A percentile compares a stretch with the other conserved stretches of the same genome.
These are phyloP conservation scores for Oplegnathus fasciatus DNA, from an alignment of 2,113 vertebrate genomes.

Conservation along the genomic window DNA sequence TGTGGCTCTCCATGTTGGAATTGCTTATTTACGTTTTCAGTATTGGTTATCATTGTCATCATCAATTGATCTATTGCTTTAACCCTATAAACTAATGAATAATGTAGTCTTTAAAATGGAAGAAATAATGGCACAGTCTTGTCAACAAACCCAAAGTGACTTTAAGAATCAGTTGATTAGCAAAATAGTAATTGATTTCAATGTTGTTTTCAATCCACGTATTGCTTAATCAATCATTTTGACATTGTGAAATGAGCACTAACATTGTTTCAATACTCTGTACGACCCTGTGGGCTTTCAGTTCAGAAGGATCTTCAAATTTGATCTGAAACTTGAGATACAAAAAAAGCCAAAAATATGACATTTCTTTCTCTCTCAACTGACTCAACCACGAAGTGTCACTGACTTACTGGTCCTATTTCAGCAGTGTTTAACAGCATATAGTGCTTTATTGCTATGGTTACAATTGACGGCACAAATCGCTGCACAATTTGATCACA, in stretches of 20 bases:
- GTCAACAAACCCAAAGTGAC: neutral
- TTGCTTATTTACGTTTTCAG: neutral
- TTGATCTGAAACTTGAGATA: constrained; percentile 9
- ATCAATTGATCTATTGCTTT: neutral
- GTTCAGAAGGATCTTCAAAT: constrained; percentile 18
- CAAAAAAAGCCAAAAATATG: constrained; percentile 15
- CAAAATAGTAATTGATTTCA: neutral
- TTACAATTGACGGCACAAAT: constrained; percentile 39
- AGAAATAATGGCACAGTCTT: neutral
- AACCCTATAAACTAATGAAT: neutral
- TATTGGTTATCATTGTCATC: neutral
- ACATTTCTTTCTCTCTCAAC: constrained; percentile 20
- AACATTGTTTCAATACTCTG: neutral
- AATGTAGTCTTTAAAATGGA: neutral
- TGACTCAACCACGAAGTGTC: constrained; percentile 36
- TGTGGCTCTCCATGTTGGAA: neutral
- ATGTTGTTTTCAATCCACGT: neutral
- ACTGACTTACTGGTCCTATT: constrained; percentile 39
- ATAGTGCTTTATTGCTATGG: constrained; percentile 8
- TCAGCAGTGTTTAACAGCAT: constrained; percentile 30
- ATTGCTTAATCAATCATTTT: neutral
- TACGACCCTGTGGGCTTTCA: neutral
- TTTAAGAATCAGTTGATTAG: too few relatives aligned
- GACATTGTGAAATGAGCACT: neutral
- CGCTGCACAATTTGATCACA: constrained; percentile 53